Evolutionary conservation across 2,797 vertebrate genomes (phyloP), one percentile per base, ranked within the genome.

Genomic region (Lithobates pipiens): DNA sequence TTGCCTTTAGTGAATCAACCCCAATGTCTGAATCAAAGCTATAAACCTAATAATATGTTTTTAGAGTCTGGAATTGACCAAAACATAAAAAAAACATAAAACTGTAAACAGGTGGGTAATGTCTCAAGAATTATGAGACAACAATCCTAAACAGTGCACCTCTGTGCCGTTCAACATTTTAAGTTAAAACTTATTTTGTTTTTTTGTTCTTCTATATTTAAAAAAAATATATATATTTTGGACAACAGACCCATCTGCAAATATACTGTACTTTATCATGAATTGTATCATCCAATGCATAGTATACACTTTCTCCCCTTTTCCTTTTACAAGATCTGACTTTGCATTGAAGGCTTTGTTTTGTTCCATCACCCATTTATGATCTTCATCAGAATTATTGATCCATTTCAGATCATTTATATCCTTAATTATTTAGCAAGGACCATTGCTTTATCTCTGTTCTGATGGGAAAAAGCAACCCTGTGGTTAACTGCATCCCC

Each of bases 351-450:
- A 67, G 65, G 25, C 65, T 27, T 67, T 67, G 65, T 29, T 67
- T 67, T 25, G 25, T 15, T 67, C n/a, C 65, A 67, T 67, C 10
- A 67, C 25, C 65, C 65, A 67, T 67, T 67, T 67, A 29, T 67
- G 65, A 67, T 67, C 65, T 67, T 9, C 65, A 67, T 67, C 65
- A 67, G 65, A 67, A 29, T 29, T 67, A 67, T 67, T 67, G 65
- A 67, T 67, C 65, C 25, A 67, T 25, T 29, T 27, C 27, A 29
- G 65, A 67, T 67, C 27, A 67, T 67, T 67, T 67, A 67, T 67
- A 67, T 15, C 65, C 65, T 67, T 67, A 67, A 67, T 67, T 67
- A 67, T 67, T 25, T 67, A 67, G 65, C 65, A 15, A 4, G 27
- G 10, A 11, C n/a, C 25, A 25, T 29, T 25, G n/a, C n/a, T 67